Evolutionary conservation across 2,888 invertebrate genomes (phyloP), one percentile per base, ranked within the genome.

Genomic region (Polydrusus cervinus): DNA sequence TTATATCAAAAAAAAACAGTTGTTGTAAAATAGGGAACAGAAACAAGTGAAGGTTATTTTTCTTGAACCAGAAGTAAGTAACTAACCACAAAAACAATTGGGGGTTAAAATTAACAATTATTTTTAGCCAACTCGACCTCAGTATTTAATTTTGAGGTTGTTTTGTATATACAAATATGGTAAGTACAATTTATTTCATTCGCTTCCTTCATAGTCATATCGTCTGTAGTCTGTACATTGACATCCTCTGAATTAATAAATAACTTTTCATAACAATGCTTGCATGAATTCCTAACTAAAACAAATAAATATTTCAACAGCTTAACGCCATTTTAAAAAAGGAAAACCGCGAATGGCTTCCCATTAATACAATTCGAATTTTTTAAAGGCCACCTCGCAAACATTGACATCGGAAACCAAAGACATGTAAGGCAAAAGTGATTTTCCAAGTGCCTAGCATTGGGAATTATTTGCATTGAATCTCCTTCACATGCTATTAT

Each of bases 281-380:
- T n/a, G n/a, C n/a, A 13, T n/a, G 9, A 30, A 53, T n/a, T n/a
- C 30, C 53, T 30, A 53, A 53, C 13, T 20, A 25, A 53, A 53
- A 53, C 25, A 53, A 53, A 53, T 53, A 53, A 53, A 30, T n/a
- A 53, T 20, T 25, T 11, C 53, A 20, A n/a, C 53, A 53, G 30
- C 53, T 25, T 7, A 25, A 11, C 20, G 10, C n/a, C n/a, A n/a
- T 30, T 53, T 51, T n/a, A n/a, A 7, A 13, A 53, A 53, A 25
- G 53, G 30, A 53, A 53, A 53, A 53, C 53, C 53, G 13, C 53
- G 30, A 53, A 30, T 30, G 53, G 25, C 53, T 25, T 30, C 25
- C 7, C 53, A 53, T 30, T 53, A 13, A 30, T 30, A 53, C n/a
- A 13, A 53, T 30, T 25, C 53, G 25, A 51, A 13, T 30, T 30